Conservation (phyloP, 2,888 invertebrate genomes). For the Congeria kusceri region DNA sequence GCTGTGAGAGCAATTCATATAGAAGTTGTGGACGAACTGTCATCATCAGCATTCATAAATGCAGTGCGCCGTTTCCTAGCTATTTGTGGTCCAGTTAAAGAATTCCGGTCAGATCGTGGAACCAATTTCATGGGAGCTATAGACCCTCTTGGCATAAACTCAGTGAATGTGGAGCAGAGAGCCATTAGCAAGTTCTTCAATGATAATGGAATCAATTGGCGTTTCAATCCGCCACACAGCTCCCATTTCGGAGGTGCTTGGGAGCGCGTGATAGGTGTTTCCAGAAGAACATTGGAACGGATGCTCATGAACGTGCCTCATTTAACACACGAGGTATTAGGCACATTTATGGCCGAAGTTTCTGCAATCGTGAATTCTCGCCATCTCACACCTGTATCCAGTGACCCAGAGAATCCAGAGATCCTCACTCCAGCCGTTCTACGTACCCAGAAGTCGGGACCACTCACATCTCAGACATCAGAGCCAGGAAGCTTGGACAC, state of each 20-base stretch:
- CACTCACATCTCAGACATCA: too few species aligned
- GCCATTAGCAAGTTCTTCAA: constrained; percentile 5
- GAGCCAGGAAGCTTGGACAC: too few species aligned
- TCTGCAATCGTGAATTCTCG: constrained; percentile 39
- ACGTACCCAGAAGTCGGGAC: constrained; percentile 10
- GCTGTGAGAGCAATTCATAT: constrained; percentile 36
- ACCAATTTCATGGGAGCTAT: constrained; percentile 42
- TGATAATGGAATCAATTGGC: constrained; percentile 20
- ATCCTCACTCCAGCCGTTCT: constrained; percentile 3
- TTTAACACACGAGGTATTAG: constrained; percentile 46
- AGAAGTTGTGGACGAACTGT: constrained; percentile 46
- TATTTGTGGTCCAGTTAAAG: constrained; percentile 23
- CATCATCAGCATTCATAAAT: constrained; percentile 43
- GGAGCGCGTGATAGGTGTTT: constrained; percentile 41
- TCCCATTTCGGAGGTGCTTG: constrained; percentile 25
- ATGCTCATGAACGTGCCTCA: constrained; percentile 11
- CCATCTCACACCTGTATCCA: constrained; percentile 11
- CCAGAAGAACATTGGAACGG: constrained; percentile 31
- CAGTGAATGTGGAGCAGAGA: constrained; percentile 34
- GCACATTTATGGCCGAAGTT: constrained; percentile 46
- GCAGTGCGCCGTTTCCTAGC: constrained; percentile 27
- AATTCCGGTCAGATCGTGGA: constrained; percentile 34
- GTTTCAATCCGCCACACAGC: constrained; percentile 34
- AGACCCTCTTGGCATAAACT: constrained; percentile 21
- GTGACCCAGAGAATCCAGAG: constrained; percentile 22